Percentiles rank a stretch among this genome's conserved stretches.
Evolutionary conservation across 2,113 vertebrate genomes (phyloP).

Genomic region (Holacanthus passer): DNA sequence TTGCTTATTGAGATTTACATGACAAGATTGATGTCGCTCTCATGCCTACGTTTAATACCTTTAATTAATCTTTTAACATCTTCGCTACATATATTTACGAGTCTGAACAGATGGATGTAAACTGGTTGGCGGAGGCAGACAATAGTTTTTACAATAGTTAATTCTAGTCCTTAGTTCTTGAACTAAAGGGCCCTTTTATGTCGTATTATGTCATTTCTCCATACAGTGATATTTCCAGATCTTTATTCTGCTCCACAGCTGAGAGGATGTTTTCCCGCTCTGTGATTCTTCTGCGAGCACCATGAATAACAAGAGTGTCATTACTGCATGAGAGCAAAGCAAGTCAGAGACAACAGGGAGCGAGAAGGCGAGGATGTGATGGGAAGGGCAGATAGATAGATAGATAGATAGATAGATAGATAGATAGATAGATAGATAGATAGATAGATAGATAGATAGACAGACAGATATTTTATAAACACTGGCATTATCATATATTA

Average conservation of each 20-base stretch:
- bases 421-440: constrained; percentile 25
- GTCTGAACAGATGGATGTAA: too few species aligned
- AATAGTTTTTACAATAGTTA: too few species aligned
- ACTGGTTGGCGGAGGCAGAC: too few species aligned
- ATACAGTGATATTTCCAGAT: constrained; percentile 11
- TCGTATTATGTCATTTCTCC: background rate
- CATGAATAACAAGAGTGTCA: constrained; percentile 67
- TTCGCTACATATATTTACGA: too few species aligned
- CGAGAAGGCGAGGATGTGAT: too few species aligned
- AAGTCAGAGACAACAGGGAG: constrained; percentile 51
- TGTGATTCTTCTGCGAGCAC: constrained; percentile 51
- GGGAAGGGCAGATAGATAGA: too few species aligned
- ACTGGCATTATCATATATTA: background rate
- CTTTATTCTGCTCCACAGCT: constrained; percentile 37
- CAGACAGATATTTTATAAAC: background rate
- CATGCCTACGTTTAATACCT: background rate
- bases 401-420: constrained; percentile 17
- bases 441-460: background rate
- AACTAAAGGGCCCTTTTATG: background rate
- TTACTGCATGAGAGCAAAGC: constrained; percentile 35
- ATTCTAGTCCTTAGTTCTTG: background rate
- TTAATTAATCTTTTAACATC: too few species aligned
- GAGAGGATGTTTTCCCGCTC: constrained; percentile 50
- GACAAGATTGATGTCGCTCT: background rate
- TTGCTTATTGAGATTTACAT: background rate